Evolutionary conservation across 2,113 vertebrate genomes (phyloP), one percentile per base, ranked within the genome.

Genomic region (Puffinus mauretanicus): DNA sequence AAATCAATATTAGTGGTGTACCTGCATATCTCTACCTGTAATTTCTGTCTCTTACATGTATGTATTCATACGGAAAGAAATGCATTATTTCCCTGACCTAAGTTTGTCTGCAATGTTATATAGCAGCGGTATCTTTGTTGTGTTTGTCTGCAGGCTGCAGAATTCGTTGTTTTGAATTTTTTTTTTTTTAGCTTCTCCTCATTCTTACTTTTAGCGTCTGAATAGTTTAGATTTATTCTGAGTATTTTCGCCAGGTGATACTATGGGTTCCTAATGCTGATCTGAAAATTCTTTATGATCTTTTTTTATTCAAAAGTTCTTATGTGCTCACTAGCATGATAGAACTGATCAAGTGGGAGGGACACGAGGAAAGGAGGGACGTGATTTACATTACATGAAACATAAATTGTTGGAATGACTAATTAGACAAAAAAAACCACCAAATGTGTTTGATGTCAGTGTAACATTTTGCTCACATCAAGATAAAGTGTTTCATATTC

Each of bases 1-100:
- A 97, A 98, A 96, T 97, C 97, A 95, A 75, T 98, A 95, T 40
- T 80, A 29, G 4, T 86, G 54, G 83, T 44, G 54, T 82, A 71
- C 82, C 32, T 91, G 42, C 80, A 24, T 87, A 62, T 81, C 27
- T 89, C 54, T 85, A 61, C 32, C 62, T 76, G 26, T 81, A 88
- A 83, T 69, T 93, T 91, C 19, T 90, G 21, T 69, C 70, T 70
- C 42, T 57, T 82, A 30, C 49, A 44, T 78, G 6, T 44, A 60
- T 78, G 38, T 17, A 34, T 62, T 20, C 14, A 18, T 42, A 25
- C 13, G 25, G 17, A 47, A 55, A 69, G 46, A 79, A 86, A 55
- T 30, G 9, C 6, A 2, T 52, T 64, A 3, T 69, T 92, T 78
- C 85, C 40, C 76, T 51, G n/a, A 25, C 19, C 9, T n/a, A 49